A percentile compares a stretch with the other conserved stretches of the same genome.
Conservation (phyloP, 1,140 invertebrate genomes). For the Procambarus virginalis region DNA sequence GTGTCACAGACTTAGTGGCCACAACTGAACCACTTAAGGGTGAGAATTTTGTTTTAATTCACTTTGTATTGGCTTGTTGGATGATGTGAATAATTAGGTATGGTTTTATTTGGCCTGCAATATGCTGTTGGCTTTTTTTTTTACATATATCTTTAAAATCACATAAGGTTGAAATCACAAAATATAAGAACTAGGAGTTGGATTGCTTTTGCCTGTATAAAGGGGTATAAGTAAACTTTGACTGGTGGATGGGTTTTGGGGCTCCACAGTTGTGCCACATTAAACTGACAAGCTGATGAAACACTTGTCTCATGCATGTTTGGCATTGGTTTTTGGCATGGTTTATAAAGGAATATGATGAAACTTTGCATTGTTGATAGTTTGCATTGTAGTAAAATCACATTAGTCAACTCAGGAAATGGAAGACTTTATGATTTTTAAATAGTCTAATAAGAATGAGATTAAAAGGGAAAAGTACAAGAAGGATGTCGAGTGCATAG, state of each 20-base stretch:
- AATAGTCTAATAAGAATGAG: not conserved
- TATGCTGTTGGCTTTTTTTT: conserved; percentile 50
- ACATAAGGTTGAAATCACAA: conserved; percentile 3
- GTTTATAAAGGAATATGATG: conserved; percentile 9
- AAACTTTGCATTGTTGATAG: conserved; percentile 30
- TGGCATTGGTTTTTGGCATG: conserved; percentile 50
- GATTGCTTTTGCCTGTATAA: conserved; percentile 44
- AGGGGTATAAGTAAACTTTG: conserved; percentile 6
- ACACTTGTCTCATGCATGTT: conserved; percentile 39
- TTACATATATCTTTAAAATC: not conserved
- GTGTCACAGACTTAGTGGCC: conserved; percentile 92
- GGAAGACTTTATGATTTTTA: not conserved
- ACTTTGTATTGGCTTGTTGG: conserved; percentile 8
- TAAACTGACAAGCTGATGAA: conserved; percentile 19
- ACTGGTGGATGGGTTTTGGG: conserved; percentile 32
- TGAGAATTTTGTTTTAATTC: conserved; percentile 71
- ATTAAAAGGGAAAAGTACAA: not conserved
- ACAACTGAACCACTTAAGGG: conserved; percentile 93
- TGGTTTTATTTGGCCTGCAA: conserved; percentile 24
- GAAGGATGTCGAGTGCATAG: not conserved
- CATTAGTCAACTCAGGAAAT: not conserved
- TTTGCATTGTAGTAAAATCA: conserved; percentile 19
- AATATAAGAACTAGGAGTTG: conserved; percentile 4
- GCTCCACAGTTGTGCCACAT: conserved; percentile 13
- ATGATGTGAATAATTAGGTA: conserved; percentile 7